A percentile compares a stretch with the other conserved stretches of the same genome.
These are phyloP conservation scores for Cuculus canorus DNA, from an alignment of 2,797 vertebrate species.

Conservation along the genomic window DNA sequence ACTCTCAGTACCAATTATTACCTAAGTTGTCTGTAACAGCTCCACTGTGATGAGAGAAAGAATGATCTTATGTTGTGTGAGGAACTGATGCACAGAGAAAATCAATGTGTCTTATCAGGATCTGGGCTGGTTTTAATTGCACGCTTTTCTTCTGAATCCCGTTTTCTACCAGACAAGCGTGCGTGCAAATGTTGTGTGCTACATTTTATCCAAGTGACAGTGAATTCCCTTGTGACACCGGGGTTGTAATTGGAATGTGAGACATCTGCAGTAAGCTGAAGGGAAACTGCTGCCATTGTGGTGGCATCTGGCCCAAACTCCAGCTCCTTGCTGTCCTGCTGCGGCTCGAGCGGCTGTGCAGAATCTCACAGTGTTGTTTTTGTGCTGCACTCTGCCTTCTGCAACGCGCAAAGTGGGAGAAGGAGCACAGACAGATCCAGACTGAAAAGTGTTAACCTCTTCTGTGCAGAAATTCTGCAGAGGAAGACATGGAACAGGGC, in stretches of 20 bases:
- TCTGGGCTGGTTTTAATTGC: neutral
- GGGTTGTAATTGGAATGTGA: neutral
- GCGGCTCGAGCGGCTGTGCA: neutral
- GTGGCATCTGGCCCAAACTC: neutral
- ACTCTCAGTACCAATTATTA: neutral
- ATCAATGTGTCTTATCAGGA: neutral
- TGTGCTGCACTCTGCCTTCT: neutral
- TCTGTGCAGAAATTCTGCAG: fast-evolving
- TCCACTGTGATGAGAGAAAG: neutral
- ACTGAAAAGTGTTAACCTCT: neutral
- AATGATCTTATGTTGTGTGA: neutral
- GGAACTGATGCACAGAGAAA: neutral
- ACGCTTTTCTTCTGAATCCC: neutral
- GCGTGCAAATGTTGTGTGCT: fast-evolving
- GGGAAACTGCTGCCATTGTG: neutral
- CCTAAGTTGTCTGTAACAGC: neutral
- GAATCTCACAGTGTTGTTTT: fast-evolving
- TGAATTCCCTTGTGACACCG: neutral
- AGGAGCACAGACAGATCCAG: neutral
- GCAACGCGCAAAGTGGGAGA: neutral
- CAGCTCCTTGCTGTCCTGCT: neutral
- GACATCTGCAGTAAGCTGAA: fast-evolving
- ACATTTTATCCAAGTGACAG: fast-evolving
- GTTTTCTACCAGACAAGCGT: neutral
- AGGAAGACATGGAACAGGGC: neutral